Conservation (phyloP, 1,140 invertebrate genomes). For the Planococcus citri region DNA sequence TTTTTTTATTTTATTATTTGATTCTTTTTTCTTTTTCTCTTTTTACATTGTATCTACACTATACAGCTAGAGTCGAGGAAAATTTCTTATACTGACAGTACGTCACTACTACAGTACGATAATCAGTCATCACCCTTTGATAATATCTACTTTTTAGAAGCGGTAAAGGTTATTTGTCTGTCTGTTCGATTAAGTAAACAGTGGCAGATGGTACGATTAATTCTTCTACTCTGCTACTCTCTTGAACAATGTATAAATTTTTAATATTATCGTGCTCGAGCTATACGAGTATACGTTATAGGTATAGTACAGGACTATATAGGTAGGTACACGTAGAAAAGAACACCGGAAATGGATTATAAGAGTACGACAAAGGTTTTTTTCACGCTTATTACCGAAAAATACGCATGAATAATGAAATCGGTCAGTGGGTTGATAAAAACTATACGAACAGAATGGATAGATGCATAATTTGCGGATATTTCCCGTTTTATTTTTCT, state of each 20-base stretch:
- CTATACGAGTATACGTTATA: too few relatives aligned
- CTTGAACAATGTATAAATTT: constrained; percentile 8
- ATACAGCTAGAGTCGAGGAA: too few relatives aligned
- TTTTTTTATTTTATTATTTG: too few relatives aligned
- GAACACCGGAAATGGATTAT: neutral
- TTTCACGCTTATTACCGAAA: constrained; percentile 2
- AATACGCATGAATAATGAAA: neutral
- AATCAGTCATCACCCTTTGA: constrained; percentile 6
- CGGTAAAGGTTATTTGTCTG: constrained; percentile 2
- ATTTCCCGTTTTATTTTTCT: neutral
- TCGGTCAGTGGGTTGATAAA: constrained; percentile 1
- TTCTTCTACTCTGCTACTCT: neutral
- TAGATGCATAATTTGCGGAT: neutral
- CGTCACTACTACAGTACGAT: neutral
- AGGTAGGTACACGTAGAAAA: too few relatives aligned
- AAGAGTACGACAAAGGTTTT: neutral
- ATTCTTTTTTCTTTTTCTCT: too few relatives aligned
- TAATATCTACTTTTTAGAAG: neutral
- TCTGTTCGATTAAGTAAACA: constrained; percentile 2
- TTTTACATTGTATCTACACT: too few relatives aligned
- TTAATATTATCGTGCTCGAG: neutral
- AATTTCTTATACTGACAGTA: neutral
- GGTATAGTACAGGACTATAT: too few relatives aligned
- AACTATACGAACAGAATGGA: neutral
- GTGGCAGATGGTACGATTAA: constrained; percentile 6